Percentiles rank a stretch among this genome's conserved stretches.
Conservation (phyloP, 1,140 invertebrate genomes). For the Globodera ellingtonae region DNA sequence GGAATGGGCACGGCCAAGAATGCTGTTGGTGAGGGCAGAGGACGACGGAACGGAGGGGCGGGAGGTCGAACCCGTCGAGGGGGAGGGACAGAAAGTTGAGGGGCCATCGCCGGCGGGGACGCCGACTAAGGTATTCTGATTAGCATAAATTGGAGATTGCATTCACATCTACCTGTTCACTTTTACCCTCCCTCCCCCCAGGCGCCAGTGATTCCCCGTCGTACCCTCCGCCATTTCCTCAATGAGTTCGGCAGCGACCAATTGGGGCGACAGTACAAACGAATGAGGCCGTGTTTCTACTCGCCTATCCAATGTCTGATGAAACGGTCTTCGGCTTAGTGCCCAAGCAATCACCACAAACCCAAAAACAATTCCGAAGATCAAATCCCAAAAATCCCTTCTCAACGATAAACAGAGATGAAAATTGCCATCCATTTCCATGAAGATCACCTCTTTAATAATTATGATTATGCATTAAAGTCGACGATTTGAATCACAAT, state of each 20-base stretch:
- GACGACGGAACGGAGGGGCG: neutral
- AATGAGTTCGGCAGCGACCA: constrained; percentile 17
- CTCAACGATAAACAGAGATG: neutral
- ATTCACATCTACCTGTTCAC: no score
- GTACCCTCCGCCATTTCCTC: constrained; percentile 27
- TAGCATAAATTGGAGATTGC: no score
- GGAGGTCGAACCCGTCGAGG: neutral
- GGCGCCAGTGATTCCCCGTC: constrained; percentile 16
- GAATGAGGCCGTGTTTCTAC: constrained; percentile 38
- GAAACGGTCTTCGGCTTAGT: constrained; percentile 19
- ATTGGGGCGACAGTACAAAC: constrained; percentile 27
- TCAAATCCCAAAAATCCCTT: neutral
- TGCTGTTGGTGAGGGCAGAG: constrained; percentile 7
- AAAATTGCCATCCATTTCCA: neutral
- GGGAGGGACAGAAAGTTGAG: neutral
- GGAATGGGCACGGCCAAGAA: constrained; percentile 1
- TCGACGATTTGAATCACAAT: neutral
- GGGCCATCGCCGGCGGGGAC: neutral
- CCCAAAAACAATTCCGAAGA: neutral
- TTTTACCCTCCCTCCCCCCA: neutral
- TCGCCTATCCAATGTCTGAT: constrained; percentile 38
- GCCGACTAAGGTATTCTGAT: neutral
- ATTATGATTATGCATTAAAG: neutral
- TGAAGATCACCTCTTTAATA: neutral
- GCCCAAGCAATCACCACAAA: neutral